These are phyloP conservation scores for Lampropteryx suffumata DNA, from an alignment of 2,888 invertebrate species.

Conservation along the genomic window DNA sequence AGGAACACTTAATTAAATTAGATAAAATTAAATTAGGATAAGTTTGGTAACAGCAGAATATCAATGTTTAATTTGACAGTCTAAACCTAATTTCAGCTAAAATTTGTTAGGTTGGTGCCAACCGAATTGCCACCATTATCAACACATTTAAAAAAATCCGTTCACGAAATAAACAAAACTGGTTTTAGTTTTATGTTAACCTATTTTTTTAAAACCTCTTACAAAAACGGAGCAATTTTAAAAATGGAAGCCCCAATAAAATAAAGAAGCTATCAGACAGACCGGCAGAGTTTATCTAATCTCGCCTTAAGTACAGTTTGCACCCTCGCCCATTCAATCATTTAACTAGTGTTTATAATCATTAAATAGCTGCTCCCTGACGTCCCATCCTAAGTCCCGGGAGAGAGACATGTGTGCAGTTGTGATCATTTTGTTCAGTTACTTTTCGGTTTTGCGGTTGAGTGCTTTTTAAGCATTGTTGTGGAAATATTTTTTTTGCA, in stretches of 20 bases:
- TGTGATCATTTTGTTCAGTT: conserved; percentile 25
- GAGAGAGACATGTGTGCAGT: conserved; percentile 28
- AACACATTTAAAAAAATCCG: too few species aligned
- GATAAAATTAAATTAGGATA: too few species aligned
- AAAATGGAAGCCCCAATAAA: background rate
- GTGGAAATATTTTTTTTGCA: conserved; percentile 17
- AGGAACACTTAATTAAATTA: too few species aligned
- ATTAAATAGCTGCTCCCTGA: conserved; percentile 50
- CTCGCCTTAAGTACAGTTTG: background rate
- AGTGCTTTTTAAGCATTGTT: conserved; percentile 20
- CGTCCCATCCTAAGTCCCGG: conserved; percentile 43
- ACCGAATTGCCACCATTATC: too few species aligned
- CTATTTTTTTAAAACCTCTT: too few species aligned
- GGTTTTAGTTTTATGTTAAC: too few species aligned
- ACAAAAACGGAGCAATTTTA: background rate
- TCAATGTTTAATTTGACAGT: too few species aligned
- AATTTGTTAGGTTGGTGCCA: too few species aligned
- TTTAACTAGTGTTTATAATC: conserved; percentile 76
- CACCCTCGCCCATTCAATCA: conserved; percentile 58
- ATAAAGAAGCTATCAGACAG: background rate
- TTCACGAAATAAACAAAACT: too few species aligned
- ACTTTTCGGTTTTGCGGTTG: conserved; percentile 23
- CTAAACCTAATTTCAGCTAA: too few species aligned
- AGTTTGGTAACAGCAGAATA: too few species aligned
- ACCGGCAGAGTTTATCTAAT: background rate